Base-by-base conservation (phyloP, 2,113 vertebrate genomes). In the Aythya baeri region DNA sequence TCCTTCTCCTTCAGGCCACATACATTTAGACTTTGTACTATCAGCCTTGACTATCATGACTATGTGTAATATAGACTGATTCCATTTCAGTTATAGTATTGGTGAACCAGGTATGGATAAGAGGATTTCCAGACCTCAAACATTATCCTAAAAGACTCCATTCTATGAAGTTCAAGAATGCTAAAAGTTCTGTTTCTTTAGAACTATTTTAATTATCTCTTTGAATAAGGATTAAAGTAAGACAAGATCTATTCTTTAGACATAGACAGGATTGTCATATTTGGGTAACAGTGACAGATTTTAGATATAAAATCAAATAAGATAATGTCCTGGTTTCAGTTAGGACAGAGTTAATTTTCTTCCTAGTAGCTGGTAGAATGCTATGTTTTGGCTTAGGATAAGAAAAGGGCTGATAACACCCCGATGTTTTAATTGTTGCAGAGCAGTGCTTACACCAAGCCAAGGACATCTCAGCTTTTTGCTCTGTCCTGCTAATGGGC, bases 61-160 rank as follows among this genome's bases (percentile, higher is more conserved):
- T 43, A 29, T 0, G 1, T 13, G 6, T 17, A 65, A 61, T 63
- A 70, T 12, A 81, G 12, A 26, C 6, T 32, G 21, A 70, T 50
- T 2, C 83, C 29, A 59, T 65, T 76, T 52, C 46, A 52, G 6
- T 54, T 61, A 43, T 17, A 13, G 20, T 62, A 27, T 6, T 52
- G 18, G 27, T 78, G 34, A 43, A 50, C 2, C 32, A 52, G 29
- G 26, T 16, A 34, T 0, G 1, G 4, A 20, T 17, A 43, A 2
- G 8, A 75, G 8, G 18, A 80, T 68, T 89, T 78, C 26, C 41
- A 43, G 9, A 77, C 44, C 44, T 93, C 58, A 41, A 23, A 88
- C 23, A 4, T 43, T 7, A 43, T 65, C 22, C 32, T 71, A 15
- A 84, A 84, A 46, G 17, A 67, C 32, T 65, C 12, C 12, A 13